Evolutionary conservation across 2,797 vertebrate species (phyloP), one percentile per base, ranked within the genome.

Genomic region (Mormyrus proboscirostris): DNA sequence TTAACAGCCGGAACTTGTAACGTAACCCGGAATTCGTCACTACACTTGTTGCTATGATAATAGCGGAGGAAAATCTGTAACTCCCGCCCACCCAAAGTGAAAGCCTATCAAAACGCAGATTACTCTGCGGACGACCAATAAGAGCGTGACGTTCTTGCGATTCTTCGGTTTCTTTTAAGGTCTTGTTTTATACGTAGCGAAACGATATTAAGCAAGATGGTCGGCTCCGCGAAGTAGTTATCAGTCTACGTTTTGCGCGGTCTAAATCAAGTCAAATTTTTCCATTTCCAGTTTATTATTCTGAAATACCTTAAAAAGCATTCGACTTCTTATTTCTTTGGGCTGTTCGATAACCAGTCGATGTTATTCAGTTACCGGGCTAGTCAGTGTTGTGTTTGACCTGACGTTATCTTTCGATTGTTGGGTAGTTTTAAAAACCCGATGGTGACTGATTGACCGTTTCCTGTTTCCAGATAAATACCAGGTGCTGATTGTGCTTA

Each of bases 131-230:
- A 25, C 19, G n/a, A 87, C 86, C 86, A 87, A 87, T 87, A 8
- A 87, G 12, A 47, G 50, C 9, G 19, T 3, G 19, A 14, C 2
- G 38, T 65, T 65, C 57, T 22, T 25, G 16, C 10, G 33, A 1
- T 88, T 65, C 38, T 65, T 65, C 41, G 38, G 86, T 19, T 16
- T 65, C 51, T 55, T 62, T 59, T 62, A 44, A 84, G 29, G 10
- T 19, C 51, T 55, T 25, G 50, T 3, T 16, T 19, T 19, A 57
- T 87, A 44, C 38, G 33, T 62, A 62, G 19, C 44, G 14, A 19
- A 65, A 87, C 86, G 19, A 10, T 25, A 47, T 62, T 69, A 47
- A 88, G 50, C 55, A 65, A 88, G 57, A 65, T 88, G 86, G 86
- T 3, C 8, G 55, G 10, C 10, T 44, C 3, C 41, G 12, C 2